A percentile compares a stretch with the other conserved stretches of the same genome.
These are phyloP conservation scores for Sebastes matsubarae DNA, from an alignment of 2,797 vertebrate genomes.

Conservation along the genomic window DNA sequence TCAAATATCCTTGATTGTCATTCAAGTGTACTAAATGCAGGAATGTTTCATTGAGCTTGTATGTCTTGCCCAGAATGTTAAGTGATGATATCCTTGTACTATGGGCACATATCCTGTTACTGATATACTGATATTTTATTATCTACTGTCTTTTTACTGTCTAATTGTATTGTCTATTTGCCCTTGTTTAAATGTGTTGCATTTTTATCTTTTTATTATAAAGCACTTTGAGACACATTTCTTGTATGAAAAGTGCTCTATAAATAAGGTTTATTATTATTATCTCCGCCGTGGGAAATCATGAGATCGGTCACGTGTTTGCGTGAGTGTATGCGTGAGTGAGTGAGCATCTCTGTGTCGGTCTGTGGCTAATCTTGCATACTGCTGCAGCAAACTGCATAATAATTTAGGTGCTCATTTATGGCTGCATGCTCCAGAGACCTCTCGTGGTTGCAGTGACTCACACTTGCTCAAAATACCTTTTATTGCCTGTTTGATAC, in stretches of 20 bases:
- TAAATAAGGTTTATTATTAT: not conserved
- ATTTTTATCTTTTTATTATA: not conserved
- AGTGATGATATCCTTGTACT: not conserved
- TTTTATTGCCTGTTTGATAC: no score
- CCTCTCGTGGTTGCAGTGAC: no score
- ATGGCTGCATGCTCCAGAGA: no score
- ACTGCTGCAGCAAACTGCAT: no score
- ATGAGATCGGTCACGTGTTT: no score
- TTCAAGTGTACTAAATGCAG: not conserved
- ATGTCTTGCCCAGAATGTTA: not conserved
- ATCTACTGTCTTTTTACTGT: not conserved
- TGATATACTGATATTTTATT: not conserved
- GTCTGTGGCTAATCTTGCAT: no score
- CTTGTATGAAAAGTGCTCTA: not conserved
- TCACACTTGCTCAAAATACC: no score
- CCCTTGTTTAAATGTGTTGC: no score
- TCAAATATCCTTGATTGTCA: not conserved
- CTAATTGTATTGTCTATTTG: no score
- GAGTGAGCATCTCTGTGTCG: no score
- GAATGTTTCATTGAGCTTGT: not conserved
- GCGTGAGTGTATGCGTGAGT: no score
- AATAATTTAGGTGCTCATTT: no score
- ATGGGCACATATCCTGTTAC: not conserved
- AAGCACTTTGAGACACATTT: not conserved
- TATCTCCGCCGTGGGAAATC: not conserved